Evolutionary conservation across 2,113 vertebrate genomes (phyloP), one percentile per base, ranked within the genome.

Genomic region (Hemicordylus capensis): DNA sequence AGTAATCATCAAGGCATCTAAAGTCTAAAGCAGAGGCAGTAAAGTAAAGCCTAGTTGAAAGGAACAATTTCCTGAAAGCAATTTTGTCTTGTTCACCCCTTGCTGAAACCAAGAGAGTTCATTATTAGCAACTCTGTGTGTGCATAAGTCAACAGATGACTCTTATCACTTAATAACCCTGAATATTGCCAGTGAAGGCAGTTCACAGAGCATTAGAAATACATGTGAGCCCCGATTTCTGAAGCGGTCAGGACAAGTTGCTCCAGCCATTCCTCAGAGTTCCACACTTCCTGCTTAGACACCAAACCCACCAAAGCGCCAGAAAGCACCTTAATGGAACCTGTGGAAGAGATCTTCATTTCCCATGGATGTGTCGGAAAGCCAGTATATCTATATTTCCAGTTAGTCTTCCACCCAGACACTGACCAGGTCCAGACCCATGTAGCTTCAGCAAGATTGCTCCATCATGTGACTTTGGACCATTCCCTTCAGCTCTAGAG

Each of bases 1-100:
- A 37, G 96, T 89, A 85, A 98, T 85, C 84, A 95, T 44, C 0
- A 98, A 96, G 3, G 95, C 96, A 24, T 96, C 94, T 51, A 96
- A 91, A 9, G 96, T 95, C 98, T 98, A 92, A 1, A 91, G 82
- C 48, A 79, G 44, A 63, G 87, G 24, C 1, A 72, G 34, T 1
- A 81, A 9, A 74, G 31, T 79, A 80, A 22, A 89, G 15, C 46
- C 48, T 74, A 85, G 1, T 1, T 44, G 63, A 66, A 20, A 42
- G 3, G 24, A 1, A 0, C 1, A 28, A 8, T 1, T 6, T 28
- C 31, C 15, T 51, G 7, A 69, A 48, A 79, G 5, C 59, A 51
- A 39, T 28, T 24, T 54, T 28, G 11, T 7, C 10, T 78, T 20
- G 5, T 24, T 67, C 74, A 14, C 37, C 70, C 24, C 22, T 31